Percentiles rank a stretch among this genome's conserved stretches.
Evolutionary conservation across 2,888 invertebrate genomes (phyloP).

Genomic region (Drosophila maculinotata): DNA sequence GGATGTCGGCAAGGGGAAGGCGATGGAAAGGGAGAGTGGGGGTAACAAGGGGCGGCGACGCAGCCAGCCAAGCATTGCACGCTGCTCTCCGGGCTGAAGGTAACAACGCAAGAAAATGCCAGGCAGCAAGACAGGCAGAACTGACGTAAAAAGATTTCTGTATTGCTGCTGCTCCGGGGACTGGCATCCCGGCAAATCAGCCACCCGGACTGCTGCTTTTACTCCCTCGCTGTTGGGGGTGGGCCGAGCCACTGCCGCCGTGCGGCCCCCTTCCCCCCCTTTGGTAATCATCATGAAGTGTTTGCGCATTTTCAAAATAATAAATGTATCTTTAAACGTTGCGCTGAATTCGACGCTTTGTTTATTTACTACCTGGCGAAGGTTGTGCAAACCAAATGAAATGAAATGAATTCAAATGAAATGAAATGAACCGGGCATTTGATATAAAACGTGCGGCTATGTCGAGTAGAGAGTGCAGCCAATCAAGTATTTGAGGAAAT

Average conservation of each 20-base stretch:
- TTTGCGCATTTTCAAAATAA: slow-evolving; percentile 64
- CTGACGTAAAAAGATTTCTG: slow-evolving; percentile 80
- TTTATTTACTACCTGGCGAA: slow-evolving; percentile 48
- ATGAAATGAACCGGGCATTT: slow-evolving; percentile 8
- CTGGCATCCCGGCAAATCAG: slow-evolving; percentile 30
- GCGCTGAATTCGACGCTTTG: slow-evolving; percentile 48
- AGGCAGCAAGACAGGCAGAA: slow-evolving; percentile 83
- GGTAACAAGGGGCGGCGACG: slow-evolving; percentile 27
- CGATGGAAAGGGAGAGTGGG: not conserved
- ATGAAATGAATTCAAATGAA: slow-evolving; percentile 21
- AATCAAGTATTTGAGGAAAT: not conserved
- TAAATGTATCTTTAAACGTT: slow-evolving; percentile 69
- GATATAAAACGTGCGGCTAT: slow-evolving; percentile 23
- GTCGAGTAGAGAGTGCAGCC: not conserved
- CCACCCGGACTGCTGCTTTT: slow-evolving; percentile 32
- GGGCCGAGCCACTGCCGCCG: slow-evolving; percentile 5
- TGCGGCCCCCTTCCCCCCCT: not conserved
- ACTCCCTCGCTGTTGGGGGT: slow-evolving; percentile 37
- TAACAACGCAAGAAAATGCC: slow-evolving; percentile 83
- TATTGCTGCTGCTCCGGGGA: slow-evolving; percentile 37
- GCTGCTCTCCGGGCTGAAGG: slow-evolving; percentile 60
- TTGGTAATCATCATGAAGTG: slow-evolving; percentile 71
- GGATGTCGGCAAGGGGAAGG: not conserved
- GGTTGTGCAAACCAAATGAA: slow-evolving; percentile 30
- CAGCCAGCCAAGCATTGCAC: slow-evolving; percentile 75